Conservation (phyloP, 1,140 invertebrate species). For the Drosophila suzukii region DNA sequence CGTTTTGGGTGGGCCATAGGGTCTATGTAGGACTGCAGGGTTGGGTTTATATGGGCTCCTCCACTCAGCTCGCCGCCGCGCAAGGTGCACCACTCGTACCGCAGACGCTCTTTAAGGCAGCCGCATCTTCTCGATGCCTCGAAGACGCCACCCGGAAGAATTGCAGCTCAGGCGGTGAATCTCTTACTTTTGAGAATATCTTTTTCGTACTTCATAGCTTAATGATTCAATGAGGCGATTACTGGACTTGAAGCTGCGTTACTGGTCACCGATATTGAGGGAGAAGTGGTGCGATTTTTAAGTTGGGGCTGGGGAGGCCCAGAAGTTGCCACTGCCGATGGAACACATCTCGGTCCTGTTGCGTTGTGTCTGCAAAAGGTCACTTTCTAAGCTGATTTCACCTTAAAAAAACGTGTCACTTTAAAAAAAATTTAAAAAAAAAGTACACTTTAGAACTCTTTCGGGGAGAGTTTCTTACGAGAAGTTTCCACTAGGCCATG, state of each 20-base stretch:
- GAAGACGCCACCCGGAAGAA: constrained; percentile 13
- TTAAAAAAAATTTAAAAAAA: constrained; percentile 3
- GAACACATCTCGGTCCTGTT: constrained; percentile 8
- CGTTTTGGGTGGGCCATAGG: neutral
- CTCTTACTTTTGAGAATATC: neutral
- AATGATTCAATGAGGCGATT: constrained; percentile 19
- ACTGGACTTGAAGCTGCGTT: constrained; percentile 7
- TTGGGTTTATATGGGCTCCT: constrained; percentile 4
- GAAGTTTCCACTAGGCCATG: constrained; percentile 22
- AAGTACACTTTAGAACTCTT: constrained; percentile 7
- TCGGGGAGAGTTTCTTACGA: constrained; percentile 1
- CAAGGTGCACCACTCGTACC: constrained; percentile 30
- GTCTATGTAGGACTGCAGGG: constrained; percentile 20
- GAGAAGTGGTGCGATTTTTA: neutral
- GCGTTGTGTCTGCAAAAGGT: neutral
- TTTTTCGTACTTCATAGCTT: neutral
- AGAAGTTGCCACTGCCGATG: constrained; percentile 11
- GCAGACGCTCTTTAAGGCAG: neutral
- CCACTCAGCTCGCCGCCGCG: constrained; percentile 11
- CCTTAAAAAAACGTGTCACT: constrained; percentile 21
- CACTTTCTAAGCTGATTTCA: constrained; percentile 8
- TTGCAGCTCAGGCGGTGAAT: constrained; percentile 7
- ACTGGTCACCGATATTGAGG: constrained; percentile 13
- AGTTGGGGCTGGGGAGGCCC: neutral
- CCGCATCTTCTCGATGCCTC: constrained; percentile 9